Evolutionary conservation across 2,797 vertebrate genomes (phyloP).

Genomic region (Clarias laeviceps): DNA sequence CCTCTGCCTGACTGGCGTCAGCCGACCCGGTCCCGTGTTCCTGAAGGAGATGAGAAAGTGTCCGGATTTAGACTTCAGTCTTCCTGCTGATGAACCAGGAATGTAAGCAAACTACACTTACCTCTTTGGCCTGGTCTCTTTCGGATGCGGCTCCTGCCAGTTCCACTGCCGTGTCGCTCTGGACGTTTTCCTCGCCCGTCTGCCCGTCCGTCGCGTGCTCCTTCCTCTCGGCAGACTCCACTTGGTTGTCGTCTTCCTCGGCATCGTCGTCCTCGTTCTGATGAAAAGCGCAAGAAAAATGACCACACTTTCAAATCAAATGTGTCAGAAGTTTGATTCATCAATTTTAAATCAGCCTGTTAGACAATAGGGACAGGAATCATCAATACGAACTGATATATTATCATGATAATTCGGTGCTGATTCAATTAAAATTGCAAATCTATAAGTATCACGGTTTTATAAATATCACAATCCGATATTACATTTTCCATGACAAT

Average conservation of each 20-base stretch:
- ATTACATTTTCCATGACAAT: too few relatives aligned
- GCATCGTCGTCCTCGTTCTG: conserved; percentile 71
- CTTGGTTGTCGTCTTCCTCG: conserved; percentile 73
- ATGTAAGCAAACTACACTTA: conserved; percentile 54
- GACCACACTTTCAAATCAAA: neutral
- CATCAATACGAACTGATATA: neutral
- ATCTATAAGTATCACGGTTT: too few relatives aligned
- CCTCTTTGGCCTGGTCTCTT: conserved; percentile 90
- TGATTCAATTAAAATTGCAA: too few relatives aligned
- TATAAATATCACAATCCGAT: too few relatives aligned
- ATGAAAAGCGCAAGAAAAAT: neutral
- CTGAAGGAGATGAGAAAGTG: conserved; percentile 63
- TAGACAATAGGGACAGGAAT: neutral
- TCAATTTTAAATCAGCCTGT: too few relatives aligned
- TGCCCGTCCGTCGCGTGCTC: conserved; percentile 83
- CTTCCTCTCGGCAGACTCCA: conserved; percentile 80
- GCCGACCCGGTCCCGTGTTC: conserved; percentile 89
- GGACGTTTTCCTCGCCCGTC: conserved; percentile 86
- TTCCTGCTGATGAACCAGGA: neutral
- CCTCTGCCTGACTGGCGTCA: conserved; percentile 90
- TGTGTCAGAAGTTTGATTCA: neutral
- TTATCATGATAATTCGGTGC: too few relatives aligned
- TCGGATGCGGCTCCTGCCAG: conserved; percentile 88
- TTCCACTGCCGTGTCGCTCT: conserved; percentile 88
- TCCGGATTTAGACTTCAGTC: neutral